A percentile compares a stretch with the other conserved stretches of the same genome.
Evolutionary conservation across 2,797 vertebrate genomes (phyloP).

Genomic region (Esox lucius): DNA sequence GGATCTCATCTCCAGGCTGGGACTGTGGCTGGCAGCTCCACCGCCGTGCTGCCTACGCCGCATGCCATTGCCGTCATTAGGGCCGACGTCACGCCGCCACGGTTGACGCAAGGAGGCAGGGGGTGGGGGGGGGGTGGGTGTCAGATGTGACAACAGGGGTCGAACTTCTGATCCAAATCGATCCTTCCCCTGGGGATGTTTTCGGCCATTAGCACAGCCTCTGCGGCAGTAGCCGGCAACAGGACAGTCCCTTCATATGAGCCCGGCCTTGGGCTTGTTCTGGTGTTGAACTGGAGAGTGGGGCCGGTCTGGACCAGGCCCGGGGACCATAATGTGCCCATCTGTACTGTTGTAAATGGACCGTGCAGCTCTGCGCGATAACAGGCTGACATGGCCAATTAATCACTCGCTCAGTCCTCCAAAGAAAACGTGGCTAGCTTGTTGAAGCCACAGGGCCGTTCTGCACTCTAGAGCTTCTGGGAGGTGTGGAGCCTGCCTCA

Average conservation of each 20-base stretch:
- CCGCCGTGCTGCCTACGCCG: too few species aligned
- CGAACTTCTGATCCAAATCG: too few species aligned
- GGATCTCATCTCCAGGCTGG: too few species aligned
- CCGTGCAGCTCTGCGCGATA: neutral
- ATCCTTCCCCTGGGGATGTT: too few species aligned
- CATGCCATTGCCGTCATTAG: too few species aligned
- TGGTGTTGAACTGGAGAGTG: neutral
- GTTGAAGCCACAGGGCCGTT: neutral
- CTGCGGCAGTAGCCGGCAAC: neutral
- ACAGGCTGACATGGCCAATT: conserved; percentile 1
- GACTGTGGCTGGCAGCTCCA: too few species aligned
- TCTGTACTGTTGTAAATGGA: conserved; percentile 5
- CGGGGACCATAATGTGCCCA: neutral
- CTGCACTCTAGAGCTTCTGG: neutral
- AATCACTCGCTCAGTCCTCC: neutral
- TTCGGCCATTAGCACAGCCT: neutral
- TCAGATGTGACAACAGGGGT: too few species aligned
- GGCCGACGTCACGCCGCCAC: too few species aligned
- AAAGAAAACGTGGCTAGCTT: neutral
- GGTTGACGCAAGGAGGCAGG: too few species aligned
- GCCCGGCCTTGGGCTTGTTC: neutral
- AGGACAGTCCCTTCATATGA: neutral
- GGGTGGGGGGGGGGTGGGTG: too few species aligned
- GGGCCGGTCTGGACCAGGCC: neutral
- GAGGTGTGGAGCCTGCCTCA: neutral